phyloP scores from a whole-genome alignment of 2,888 invertebrate genomes.

The Dione juno region DNA sequence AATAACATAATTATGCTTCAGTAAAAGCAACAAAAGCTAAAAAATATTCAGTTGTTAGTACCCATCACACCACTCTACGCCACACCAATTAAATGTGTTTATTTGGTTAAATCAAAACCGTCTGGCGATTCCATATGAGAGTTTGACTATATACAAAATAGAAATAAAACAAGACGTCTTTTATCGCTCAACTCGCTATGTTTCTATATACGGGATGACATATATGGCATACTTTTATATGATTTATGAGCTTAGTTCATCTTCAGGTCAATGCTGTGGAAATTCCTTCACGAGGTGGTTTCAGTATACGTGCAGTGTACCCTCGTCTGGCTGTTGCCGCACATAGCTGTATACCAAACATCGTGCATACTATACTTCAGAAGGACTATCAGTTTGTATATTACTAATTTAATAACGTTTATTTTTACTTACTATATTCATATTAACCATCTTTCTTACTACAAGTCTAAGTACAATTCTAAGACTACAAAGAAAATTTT shows the following conservation, averaged over 20 bases:
- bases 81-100: too few species aligned
- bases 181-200: too few species aligned
- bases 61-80: too few species aligned
- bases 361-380: conserved; percentile 87
- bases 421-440: not conserved
- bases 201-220: too few species aligned
- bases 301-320: conserved; percentile 89
- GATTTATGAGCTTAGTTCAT: not conserved
- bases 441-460: too few species aligned
- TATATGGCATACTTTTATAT: not conserved
- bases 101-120: too few species aligned
- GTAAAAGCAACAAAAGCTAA: too few species aligned
- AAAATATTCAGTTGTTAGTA: too few species aligned
- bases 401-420: not conserved
- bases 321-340: conserved; percentile 89
- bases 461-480: not conserved
- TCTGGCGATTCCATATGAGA: too few species aligned
- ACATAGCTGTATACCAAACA: conserved; percentile 92
- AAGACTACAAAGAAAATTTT: not conserved
- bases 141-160: too few species aligned
- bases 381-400: conserved; percentile 33
- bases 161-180: too few species aligned
- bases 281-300: conserved; percentile 86
- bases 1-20: too few species aligned
- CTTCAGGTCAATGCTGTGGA: conserved; percentile 88